Evolutionary conservation across 2,888 invertebrate species (phyloP), one percentile per base, ranked within the genome.

Genomic region (Melanchra persicariae): DNA sequence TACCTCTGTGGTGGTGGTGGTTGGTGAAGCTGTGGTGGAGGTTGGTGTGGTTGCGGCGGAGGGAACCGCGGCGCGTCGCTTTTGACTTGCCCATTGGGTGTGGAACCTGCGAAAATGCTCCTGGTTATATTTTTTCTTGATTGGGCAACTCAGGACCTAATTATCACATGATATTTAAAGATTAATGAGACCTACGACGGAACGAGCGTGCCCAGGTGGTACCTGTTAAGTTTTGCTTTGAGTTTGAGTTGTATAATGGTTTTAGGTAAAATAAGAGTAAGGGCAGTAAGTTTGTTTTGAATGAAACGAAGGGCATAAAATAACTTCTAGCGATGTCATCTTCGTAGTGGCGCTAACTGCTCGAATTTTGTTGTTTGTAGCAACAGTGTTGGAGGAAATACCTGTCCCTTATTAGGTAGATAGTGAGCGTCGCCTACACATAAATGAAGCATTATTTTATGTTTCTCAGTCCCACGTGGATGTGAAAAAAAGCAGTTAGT

Each of bases 51-150:
- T 37, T 92, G 92, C 1, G 92, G 91, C 9, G 93, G 92, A 2
- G 93, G 92, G 79, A 88, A 93, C 64, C 93, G 88, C 0, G 95
- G 94, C 0, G 93, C 93, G 9, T 95, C 94, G 47, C 89, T 87
- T 83, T 90, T 93, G 52, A 92, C 88, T 88, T 94, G 94, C 17
- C 95, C 94, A 81, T 95, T 95, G 65, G 92, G 93, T 73, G 92
- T 94, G 76, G 92, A 87, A 72, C 92, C 94, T 95, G 85, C 1
- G 65, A 77, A 72, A 63, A 58, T 15, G 1, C 55, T n/a, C 12
- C 54, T 51, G 17, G 17, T 79, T 73, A 51, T 12, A 15, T 19
- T 22, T 22, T 9, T 19, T 26, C 2, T 40, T 24, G 17, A 7
- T 19, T n/a, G n/a, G n/a, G n/a, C n/a, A n/a, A n/a, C n/a, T n/a